phyloP scores from a whole-genome alignment of 2,888 invertebrate species.

The Drosophila paucipuncta region DNA sequence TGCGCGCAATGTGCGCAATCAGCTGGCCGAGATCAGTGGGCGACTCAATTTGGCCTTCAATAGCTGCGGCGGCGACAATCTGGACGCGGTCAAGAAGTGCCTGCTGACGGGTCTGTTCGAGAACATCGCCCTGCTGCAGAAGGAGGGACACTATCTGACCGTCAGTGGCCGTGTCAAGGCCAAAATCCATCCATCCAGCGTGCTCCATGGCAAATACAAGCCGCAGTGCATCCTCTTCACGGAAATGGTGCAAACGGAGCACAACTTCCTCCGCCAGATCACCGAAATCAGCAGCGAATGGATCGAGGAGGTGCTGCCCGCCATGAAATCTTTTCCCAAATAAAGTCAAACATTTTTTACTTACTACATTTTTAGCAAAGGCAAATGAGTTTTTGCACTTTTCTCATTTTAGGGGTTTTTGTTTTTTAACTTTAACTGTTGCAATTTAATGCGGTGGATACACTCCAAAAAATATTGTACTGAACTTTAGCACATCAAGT shows the following conservation, averaged over 20 bases:
- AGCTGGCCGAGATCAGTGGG: slow-evolving; percentile 90
- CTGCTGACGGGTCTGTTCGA: slow-evolving; percentile 93
- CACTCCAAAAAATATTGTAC: neutral
- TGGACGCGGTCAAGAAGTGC: slow-evolving; percentile 91
- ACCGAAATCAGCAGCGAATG: slow-evolving; percentile 93
- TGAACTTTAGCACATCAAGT: neutral
- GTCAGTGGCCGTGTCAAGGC: slow-evolving; percentile 89
- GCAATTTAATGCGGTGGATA: neutral
- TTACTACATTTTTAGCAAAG: neutral
- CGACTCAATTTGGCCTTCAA: slow-evolving; percentile 87
- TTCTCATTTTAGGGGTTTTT: neutral
- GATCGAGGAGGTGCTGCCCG: slow-evolving; percentile 88
- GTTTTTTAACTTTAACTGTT: neutral
- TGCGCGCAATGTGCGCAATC: slow-evolving; percentile 92
- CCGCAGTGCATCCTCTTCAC: slow-evolving; percentile 92
- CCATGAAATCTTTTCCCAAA: slow-evolving; percentile 76
- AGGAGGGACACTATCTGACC: slow-evolving; percentile 90
- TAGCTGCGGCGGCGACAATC: slow-evolving; percentile 89
- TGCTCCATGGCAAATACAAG: slow-evolving; percentile 87
- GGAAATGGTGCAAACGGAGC: slow-evolving; percentile 94
- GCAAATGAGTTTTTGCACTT: neutral
- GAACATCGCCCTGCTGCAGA: slow-evolving; percentile 93
- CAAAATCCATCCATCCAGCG: slow-evolving; percentile 93
- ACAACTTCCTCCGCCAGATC: slow-evolving; percentile 92
- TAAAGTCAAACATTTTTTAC: slow-evolving; percentile 47